Evolutionary conservation across 2,113 vertebrate species (phyloP).

Genomic region (Columba janthina): DNA sequence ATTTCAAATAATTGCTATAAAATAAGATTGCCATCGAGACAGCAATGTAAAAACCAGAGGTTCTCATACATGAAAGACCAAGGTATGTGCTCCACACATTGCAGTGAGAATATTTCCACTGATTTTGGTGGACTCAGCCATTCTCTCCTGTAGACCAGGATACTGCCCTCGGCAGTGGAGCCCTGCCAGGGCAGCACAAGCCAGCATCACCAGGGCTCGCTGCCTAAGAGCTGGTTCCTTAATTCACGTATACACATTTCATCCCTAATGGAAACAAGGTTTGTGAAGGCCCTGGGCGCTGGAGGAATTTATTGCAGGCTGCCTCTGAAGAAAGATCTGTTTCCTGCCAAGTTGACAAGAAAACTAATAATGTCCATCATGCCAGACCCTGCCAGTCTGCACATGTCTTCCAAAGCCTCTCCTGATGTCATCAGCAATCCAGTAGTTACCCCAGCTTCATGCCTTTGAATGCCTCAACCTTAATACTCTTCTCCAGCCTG

Average conservation of each 20-base stretch:
- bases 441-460: neutral
- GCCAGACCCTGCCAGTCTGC: neutral
- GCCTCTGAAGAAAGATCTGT: neutral
- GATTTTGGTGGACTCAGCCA: neutral
- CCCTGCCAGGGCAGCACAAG: neutral
- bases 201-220: neutral
- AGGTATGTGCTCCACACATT: neutral
- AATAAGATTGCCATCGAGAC: neutral
- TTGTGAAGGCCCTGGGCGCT: neutral
- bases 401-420: neutral
- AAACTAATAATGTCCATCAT: neutral
- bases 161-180: fast-evolving
- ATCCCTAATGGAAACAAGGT: neutral
- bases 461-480: neutral
- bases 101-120: neutral
- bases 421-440: neutral
- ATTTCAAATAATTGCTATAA: neutral
- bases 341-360: neutral
- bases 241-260: neutral
- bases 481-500: neutral
- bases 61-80: neutral
- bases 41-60: neutral
- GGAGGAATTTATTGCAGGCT: neutral
- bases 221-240: neutral
- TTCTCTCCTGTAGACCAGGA: neutral